Base-by-base conservation (phyloP, 2,113 vertebrate genomes). In the Pterocles burchelli region DNA sequence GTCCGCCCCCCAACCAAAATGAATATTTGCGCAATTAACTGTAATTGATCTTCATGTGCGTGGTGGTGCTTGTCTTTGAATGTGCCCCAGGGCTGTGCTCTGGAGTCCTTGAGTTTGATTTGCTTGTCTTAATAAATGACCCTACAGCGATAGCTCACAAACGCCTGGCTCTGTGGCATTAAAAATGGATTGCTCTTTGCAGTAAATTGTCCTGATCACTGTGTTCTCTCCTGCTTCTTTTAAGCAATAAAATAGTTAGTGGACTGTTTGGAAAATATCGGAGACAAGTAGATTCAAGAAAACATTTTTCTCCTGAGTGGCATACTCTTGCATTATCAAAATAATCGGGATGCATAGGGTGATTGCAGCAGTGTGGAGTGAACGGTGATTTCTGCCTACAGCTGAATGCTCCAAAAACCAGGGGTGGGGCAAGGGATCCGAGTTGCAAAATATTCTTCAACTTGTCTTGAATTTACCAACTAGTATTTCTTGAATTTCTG, bases 1-100 rank as follows among this genome's bases (percentile, higher is more conserved):
- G 72, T 45, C 65, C 7, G 6, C 16, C 26, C 66, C 46, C 72
- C 59, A 31, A 31, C 38, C 72, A 80, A 67, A 71, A 74, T 36
- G 68, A 72, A 10, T 38, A 33, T 90, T 83, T 90, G 83, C 4
- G 4, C 68, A 77, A 45, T 94, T 90, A 93, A 10, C 65, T 86
- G 76, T 80, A 66, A 88, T 55, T 90, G 86, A 74, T 90, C 82
- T 62, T 65, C 18, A 4, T 2, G 4, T 34, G 16, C 33, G 0
- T 28, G 33, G 49, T 3, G 2, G 19, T 46, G 74, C 46, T 84
- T 25, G 34, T 31, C 73, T 65, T 85, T 68, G 51, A 13, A 13
- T 8, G 43, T 83, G 82, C 82, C 51, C 63, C 33, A 7, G 78
- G 51, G 54, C 71, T 49, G 22, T 72, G 66, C 52, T 46, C 46